These are phyloP conservation scores for Porphyrio hochstetteri DNA, from an alignment of 2,113 vertebrate species.

Conservation along the genomic window DNA sequence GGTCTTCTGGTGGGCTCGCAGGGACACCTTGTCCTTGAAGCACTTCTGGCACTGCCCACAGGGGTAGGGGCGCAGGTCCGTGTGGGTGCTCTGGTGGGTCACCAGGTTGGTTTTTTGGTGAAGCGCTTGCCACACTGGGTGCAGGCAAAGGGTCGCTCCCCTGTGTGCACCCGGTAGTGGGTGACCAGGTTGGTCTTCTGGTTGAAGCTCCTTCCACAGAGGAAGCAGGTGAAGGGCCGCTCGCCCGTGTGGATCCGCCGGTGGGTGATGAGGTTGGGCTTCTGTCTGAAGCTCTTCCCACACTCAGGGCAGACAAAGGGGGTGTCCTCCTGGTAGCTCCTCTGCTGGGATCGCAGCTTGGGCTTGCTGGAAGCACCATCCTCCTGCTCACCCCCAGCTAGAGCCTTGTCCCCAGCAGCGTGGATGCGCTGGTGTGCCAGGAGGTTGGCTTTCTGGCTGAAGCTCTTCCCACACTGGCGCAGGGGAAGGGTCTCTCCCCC, in stretches of 20 bases:
- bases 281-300: slow-evolving; percentile 79
- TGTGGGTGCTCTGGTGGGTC: slow-evolving; percentile 82
- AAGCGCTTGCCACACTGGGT: slow-evolving; percentile 82
- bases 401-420: not conserved
- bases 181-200: slow-evolving; percentile 69
- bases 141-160: slow-evolving; percentile 73
- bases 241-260: slow-evolving; percentile 79
- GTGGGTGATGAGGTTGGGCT: slow-evolving; percentile 81
- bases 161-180: slow-evolving; percentile 65
- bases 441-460: slow-evolving; percentile 64
- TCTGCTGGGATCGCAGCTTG: not conserved
- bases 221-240: slow-evolving; percentile 64
- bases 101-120: slow-evolving; percentile 82
- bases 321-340: slow-evolving; percentile 23
- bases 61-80: slow-evolving; percentile 49
- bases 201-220: slow-evolving; percentile 77
- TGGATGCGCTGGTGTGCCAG: slow-evolving; percentile 60
- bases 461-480: slow-evolving; percentile 60
- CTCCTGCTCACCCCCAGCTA: slow-evolving; percentile 71
- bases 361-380: slow-evolving; percentile 22
- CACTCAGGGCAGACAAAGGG: slow-evolving; percentile 81
- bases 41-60: slow-evolving; percentile 56
- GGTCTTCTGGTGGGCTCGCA: slow-evolving; percentile 58
- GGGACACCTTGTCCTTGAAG: slow-evolving; percentile 63
- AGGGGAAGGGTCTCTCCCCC: slow-evolving; percentile 47